Base-by-base conservation (phyloP, 2,113 vertebrate species). In the Shinisaurus crocodilurus region DNA sequence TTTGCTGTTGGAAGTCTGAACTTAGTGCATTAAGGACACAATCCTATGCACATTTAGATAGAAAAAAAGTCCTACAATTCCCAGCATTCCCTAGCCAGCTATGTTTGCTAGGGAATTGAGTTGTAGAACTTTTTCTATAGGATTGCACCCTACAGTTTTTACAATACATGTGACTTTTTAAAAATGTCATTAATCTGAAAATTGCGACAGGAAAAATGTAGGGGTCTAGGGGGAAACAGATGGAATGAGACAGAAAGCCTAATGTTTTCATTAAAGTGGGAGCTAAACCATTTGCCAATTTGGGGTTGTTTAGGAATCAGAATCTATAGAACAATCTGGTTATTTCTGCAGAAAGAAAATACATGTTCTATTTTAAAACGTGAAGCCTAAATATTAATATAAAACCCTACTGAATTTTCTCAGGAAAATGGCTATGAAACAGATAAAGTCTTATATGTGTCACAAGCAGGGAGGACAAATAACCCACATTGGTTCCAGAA, bases 131-230 rank as follows among this genome's bases (percentile, higher is more conserved):
- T 54, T 54, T 54, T 54, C 7, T 12, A 54, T 54, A 9, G 13
- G 54, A 54, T 6, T 54, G 54, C 54, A 54, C 54, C n/a, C n/a
- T n/a, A 54, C 54, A 90, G 90, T 90, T 95, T 34, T 91, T 96
- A 94, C n/a, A 88, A 94, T 93, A 95, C 96, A 93, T 63, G 57
- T 93, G 92, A 91, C 90, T 95, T 96, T 96, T 96, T 90, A 92
- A 16, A 12, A 34, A 87, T 90, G 92, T 91, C 84, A 87, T 95
- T 93, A 94, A 83, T 96, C 0, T 0, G 91, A 95, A 96, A 95
- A 88, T 69, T 93, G 88, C 94, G 92, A 92, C 74, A 77, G 90
- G 57, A 25, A 45, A n/a, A n/a, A n/a, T n/a, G n/a, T n/a, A n/a
- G n/a, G n/a, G n/a, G n/a, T n/a, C n/a, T 3, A 12, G 69, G 29